Base-by-base conservation (phyloP, 2,888 invertebrate species). In the Diaphora mendica region DNA sequence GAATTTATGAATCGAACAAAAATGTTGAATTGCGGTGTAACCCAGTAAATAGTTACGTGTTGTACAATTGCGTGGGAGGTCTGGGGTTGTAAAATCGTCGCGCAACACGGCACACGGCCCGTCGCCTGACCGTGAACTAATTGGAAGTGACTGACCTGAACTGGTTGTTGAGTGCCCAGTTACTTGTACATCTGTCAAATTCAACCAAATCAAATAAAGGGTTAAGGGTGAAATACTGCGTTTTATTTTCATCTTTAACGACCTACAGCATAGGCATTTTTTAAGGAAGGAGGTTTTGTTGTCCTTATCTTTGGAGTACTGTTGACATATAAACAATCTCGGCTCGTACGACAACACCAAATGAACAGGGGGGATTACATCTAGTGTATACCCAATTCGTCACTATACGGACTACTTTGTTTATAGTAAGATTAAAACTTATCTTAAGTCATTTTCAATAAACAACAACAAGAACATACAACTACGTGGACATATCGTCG, bases 41-140 rank as follows among this genome's bases (percentile, higher is more conserved):
- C 39, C n/a, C 13, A 48, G 33, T 64, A 68, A 71, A 70, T 48
- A 70, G 64, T 67, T 33, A 67, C 51, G 74, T 76, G 73, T 72
- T 48, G 67, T 67, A 72, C 30, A 51, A 66, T 68, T 70, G 70
- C 68, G 68, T 77, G 64, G 69, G 71, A 75, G 48, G 48, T 33
- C 48, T 71, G 71, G 69, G 70, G 73, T 79, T 82, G 84, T 84
- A 84, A 82, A 76, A 66, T 72, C 39, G 69, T 69, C 26, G 74
- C 68, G 75, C 74, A 68, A 71, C 73, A 68, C 68, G 67, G 79
- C 79, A 68, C 74, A 70, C 71, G 75, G 73, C 81, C 72, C 71
- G 74, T 83, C 83, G 76, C 73, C 73, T 76, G 73, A 70, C 71
- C 70, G 67, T 69, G 73, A 79, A 81, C 81, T 77, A 82, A 82